Percentiles rank a stretch among this genome's conserved stretches.
Evolutionary conservation across 2,113 vertebrate genomes (phyloP).

Genomic region (Hippocampus mohnikei): DNA sequence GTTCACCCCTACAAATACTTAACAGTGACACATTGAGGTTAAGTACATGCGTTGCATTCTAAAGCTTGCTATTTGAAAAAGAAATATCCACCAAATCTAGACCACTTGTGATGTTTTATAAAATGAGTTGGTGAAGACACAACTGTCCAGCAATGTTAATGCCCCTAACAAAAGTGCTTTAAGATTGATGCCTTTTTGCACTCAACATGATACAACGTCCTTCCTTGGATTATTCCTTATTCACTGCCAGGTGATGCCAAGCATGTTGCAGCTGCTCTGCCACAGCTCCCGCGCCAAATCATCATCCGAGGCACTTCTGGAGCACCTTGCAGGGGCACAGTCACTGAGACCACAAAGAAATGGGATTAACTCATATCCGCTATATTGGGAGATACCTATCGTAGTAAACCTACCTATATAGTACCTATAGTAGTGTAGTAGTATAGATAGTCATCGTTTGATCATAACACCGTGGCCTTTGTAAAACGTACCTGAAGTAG

Average conservation of each 20-base stretch:
- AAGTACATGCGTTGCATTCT: neutral
- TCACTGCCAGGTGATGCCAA: constrained; percentile 70
- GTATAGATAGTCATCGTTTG: neutral
- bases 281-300: constrained; percentile 72
- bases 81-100: neutral
- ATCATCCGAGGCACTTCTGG: constrained; percentile 66
- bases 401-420: too few relatives aligned
- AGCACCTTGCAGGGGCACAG: constrained; percentile 65
- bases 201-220: neutral
- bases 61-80: neutral
- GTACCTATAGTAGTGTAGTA: too few relatives aligned
- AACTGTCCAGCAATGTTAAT: constrained; percentile 3
- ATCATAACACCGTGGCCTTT: neutral
- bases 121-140: constrained; percentile 5
- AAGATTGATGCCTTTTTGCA: constrained; percentile 13
- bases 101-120: neutral
- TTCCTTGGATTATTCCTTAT: neutral
- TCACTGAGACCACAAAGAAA: constrained; percentile 57
- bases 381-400: neutral
- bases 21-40: neutral
- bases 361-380: neutral
- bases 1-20: neutral
- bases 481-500: constrained; percentile 69
- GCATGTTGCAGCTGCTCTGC: constrained; percentile 72
- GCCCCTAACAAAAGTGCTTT: constrained; percentile 33